Evolutionary conservation across 2,113 vertebrate genomes (phyloP).

Genomic region (Tricholaema leucomelas): DNA sequence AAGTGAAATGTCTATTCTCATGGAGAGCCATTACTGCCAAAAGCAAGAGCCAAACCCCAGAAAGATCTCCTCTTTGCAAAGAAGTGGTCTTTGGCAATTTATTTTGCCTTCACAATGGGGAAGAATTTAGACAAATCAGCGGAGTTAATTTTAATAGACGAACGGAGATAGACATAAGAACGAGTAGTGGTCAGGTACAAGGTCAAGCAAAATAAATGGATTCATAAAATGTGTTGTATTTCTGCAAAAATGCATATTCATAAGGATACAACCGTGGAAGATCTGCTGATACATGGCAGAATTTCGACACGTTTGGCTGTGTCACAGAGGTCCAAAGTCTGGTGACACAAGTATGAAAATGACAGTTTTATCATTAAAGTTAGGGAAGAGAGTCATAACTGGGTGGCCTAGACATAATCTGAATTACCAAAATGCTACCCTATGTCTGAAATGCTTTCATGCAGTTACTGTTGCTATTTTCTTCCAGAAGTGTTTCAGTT

Average conservation of each 20-base stretch:
- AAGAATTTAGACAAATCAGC: background rate
- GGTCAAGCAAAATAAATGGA: background rate
- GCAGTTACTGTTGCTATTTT: constrained; percentile 31
- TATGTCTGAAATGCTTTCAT: constrained; percentile 18
- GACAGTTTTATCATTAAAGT: background rate
- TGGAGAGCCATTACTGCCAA: background rate
- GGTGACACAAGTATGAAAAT: background rate
- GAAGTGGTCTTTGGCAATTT: background rate
- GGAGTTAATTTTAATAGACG: background rate
- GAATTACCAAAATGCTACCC: constrained; percentile 46
- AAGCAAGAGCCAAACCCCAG: background rate
- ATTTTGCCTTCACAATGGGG: background rate
- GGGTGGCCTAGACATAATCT: constrained; percentile 28
- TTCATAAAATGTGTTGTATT: background rate
- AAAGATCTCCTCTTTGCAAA: background rate
- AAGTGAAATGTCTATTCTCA: background rate
- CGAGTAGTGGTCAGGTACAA: background rate
- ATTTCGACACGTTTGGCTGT: background rate
- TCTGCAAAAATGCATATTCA: background rate
- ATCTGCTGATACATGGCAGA: background rate
- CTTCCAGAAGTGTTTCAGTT: constrained; percentile 48
- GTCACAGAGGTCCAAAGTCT: rapidly evolving
- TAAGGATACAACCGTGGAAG: background rate
- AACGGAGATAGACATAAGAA: background rate
- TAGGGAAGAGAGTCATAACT: background rate